Percentiles rank a stretch among this genome's conserved stretches.
phyloP scores from a whole-genome alignment of 2,113 vertebrate species.

The Vanacampus margaritifer region DNA sequence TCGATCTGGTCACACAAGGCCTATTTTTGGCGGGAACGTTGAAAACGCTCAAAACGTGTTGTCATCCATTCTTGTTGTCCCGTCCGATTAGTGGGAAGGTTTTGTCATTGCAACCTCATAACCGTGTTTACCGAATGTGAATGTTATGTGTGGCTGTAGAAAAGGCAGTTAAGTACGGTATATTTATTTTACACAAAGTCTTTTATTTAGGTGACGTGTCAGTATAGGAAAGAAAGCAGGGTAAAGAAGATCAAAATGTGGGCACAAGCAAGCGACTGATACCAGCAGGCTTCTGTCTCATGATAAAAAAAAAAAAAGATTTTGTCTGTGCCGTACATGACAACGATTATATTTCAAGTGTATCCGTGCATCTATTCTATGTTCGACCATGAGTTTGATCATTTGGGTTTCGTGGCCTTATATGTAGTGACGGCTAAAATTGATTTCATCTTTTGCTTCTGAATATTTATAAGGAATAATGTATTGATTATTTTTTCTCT shows the following conservation, averaged over 20 bases:
- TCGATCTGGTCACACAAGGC: neutral
- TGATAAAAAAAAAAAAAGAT: neutral
- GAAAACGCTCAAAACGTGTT: conserved; percentile 4
- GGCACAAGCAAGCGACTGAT: conserved; percentile 17
- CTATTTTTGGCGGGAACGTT: neutral
- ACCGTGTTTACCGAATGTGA: conserved; percentile 58
- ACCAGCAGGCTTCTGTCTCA: conserved; percentile 40
- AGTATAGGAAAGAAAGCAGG: conserved; percentile 40
- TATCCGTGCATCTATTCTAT: conserved; percentile 20
- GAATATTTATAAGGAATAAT: conserved; percentile 34
- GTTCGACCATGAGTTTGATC: conserved; percentile 39
- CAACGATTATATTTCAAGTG: neutral
- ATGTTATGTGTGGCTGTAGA: conserved; percentile 51
- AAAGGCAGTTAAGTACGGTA: conserved; percentile 26
- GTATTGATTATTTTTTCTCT: conserved; percentile 33
- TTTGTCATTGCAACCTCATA: conserved; percentile 20
- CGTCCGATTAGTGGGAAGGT: conserved; percentile 18
- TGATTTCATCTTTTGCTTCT: conserved; percentile 16
- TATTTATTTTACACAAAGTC: conserved; percentile 43
- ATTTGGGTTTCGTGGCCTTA: conserved; percentile 72
- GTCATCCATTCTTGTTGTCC: conserved; percentile 5
- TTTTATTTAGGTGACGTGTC: conserved; percentile 24
- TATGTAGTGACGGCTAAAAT: conserved; percentile 44
- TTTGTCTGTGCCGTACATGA: conserved; percentile 38
- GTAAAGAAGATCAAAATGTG: conserved; percentile 18